Conservation (phyloP, 2,113 vertebrate species). For the Origma solitaria region DNA sequence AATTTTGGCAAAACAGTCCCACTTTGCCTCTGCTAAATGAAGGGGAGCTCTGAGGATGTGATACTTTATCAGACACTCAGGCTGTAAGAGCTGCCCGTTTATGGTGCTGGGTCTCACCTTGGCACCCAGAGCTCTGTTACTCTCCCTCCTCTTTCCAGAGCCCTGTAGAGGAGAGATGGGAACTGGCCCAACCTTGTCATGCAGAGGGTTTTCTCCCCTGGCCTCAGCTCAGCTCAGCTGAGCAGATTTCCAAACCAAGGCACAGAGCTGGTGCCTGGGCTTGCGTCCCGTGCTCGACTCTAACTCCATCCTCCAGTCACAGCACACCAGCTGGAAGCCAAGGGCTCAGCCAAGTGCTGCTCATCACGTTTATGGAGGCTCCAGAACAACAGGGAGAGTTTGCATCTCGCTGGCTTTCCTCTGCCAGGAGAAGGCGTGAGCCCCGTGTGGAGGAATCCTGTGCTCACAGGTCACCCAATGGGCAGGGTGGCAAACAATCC, state of each 20-base stretch:
- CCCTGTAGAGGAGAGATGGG: not conserved
- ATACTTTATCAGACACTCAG: not conserved
- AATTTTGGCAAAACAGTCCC: not conserved
- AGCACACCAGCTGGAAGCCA: not conserved
- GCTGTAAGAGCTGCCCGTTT: not conserved
- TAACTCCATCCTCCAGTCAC: not conserved
- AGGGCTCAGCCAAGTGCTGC: not conserved
- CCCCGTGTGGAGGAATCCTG: not conserved
- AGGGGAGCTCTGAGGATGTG: not conserved
- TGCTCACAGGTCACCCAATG: not conserved
- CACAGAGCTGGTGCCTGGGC: accelerated
- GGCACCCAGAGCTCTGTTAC: not conserved
- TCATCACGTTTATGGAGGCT: not conserved
- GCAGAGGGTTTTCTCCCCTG: not conserved
- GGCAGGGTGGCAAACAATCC: not conserved
- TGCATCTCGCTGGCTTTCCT: not conserved
- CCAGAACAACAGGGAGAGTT: not conserved
- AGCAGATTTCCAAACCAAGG: not conserved
- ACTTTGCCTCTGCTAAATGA: not conserved
- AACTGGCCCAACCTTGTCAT: not conserved
- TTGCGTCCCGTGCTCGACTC: accelerated
- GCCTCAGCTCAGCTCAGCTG: not conserved
- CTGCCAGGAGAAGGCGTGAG: not conserved
- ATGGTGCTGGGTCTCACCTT: not conserved
- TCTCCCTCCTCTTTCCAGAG: not conserved